Evolutionary conservation across 1,140 invertebrate species (phyloP), one percentile per base, ranked within the genome.

Genomic region (Frieseomelitta varia): DNA sequence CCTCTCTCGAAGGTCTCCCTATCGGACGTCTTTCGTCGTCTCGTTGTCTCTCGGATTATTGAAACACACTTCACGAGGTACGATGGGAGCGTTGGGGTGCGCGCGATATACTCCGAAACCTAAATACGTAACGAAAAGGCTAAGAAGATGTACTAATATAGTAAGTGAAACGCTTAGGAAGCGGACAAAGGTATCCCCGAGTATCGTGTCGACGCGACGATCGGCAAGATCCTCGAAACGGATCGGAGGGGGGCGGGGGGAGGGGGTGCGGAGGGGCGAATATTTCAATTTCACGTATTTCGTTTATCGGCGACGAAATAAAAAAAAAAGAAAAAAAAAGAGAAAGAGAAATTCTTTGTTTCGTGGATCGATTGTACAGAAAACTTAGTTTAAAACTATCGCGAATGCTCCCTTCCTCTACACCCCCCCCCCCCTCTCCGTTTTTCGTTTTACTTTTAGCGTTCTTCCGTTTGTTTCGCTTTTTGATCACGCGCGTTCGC

Each of bases 121-220:
- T 78, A 90, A 77, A 90, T 90, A 90, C 88, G 89, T 90, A 90
- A 88, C 14, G 80, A 80, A 83, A 83, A 80, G 83, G 84, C 89
- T 90, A 85, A 78, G 83, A 84, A 53, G 83, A 47, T 47, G 8
- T 85, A 58, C n/a, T 79, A 61, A n/a, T 27, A 39, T 72, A 79
- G 85, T 85, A 81, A 84, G 68, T 89, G 79, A 85, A 47, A 87
- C 84, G 80, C 77, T 73, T 89, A 74, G 74, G 39, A 85, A 53
- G 76, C 67, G 75, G 73, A 17, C 63, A 67, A 34, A 67, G 53
- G 75, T 80, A 88, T 85, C 63, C 56, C 15, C 39, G 87, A 88
- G 86, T 73, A 82, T 85, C 27, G 1, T 55, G 76, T 21, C 15
- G 14, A 11, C 24, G 63, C 34, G 80, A 21, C 65, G 72, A 53